Evolutionary conservation across 2,113 vertebrate species (phyloP).

Genomic region (Sinocyclocheilus anophthalmus): DNA sequence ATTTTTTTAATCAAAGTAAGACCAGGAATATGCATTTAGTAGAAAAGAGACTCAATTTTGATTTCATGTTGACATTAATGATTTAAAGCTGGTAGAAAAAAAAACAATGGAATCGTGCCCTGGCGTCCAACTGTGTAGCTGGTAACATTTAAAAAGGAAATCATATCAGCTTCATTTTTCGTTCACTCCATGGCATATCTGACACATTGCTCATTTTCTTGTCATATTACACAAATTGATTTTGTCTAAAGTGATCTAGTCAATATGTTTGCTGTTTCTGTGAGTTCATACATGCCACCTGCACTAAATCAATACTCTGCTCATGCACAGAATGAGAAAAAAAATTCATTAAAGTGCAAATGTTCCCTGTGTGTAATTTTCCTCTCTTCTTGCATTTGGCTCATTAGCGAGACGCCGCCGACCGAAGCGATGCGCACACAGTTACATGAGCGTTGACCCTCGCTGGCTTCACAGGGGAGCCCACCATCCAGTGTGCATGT

Average conservation of each 20-base stretch:
- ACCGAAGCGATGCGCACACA: not conserved
- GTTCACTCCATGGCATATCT: not conserved
- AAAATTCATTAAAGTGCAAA: constrained; percentile 40
- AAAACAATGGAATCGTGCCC: not conserved
- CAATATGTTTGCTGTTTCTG: constrained; percentile 37
- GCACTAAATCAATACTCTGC: constrained; percentile 35
- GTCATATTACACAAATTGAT: constrained; percentile 44
- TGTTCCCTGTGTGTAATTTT: constrained; percentile 15
- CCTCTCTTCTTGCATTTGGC: constrained; percentile 11
- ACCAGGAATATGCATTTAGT: not conserved
- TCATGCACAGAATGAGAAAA: constrained; percentile 27
- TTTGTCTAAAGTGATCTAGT: constrained; percentile 31
- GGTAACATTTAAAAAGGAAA: constrained; percentile 34
- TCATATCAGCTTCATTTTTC: not conserved
- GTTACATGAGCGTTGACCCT: constrained; percentile 21
- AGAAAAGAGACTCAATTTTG: not conserved
- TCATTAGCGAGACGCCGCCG: constrained; percentile 3
- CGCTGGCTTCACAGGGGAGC: not conserved
- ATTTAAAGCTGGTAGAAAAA: not conserved
- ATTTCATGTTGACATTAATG: not conserved
- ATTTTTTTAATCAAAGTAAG: not conserved
- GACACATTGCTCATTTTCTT: constrained; percentile 30
- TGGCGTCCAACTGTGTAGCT: not conserved
- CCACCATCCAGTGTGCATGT: not conserved
- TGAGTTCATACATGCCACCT: constrained; percentile 43